phyloP scores from a whole-genome alignment of 2,888 invertebrate species.

The Phania funesta region DNA sequence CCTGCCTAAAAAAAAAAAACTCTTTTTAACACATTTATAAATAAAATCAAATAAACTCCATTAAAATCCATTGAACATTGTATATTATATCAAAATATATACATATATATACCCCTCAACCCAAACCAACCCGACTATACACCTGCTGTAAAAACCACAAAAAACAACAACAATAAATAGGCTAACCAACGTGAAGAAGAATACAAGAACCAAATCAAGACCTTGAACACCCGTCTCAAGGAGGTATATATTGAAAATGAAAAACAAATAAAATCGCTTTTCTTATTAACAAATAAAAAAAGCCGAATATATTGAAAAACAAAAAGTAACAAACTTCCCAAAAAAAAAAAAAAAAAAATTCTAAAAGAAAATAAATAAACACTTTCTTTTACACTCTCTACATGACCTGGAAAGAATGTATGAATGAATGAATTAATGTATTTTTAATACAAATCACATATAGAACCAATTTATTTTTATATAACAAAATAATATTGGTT shows the following conservation, averaged over 20 bases:
- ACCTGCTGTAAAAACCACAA: constrained; percentile 70
- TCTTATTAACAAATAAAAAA: constrained; percentile 59
- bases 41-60: constrained; percentile 39
- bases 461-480: constrained; percentile 60
- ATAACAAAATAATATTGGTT: constrained; percentile 59
- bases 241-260: constrained; percentile 85
- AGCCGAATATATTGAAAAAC: constrained; percentile 24
- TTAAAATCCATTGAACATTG: constrained; percentile 51
- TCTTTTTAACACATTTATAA: constrained; percentile 32
- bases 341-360: constrained; percentile 23
- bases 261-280: constrained; percentile 35
- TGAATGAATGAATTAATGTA: constrained; percentile 29
- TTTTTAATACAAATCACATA: constrained; percentile 27
- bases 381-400: constrained; percentile 23
- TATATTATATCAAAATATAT: constrained; percentile 49
- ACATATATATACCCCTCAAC: constrained; percentile 13
- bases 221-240: constrained; percentile 98
- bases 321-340: constrained; percentile 63
- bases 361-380: constrained; percentile 18
- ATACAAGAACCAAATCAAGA: constrained; percentile 99
- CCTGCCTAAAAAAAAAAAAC: constrained; percentile 15
- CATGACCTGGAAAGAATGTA: constrained; percentile 12
- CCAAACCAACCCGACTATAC: constrained; percentile 32
- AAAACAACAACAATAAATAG: constrained; percentile 82
- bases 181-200: constrained; percentile 99